phyloP scores from a whole-genome alignment of 2,113 vertebrate genomes.

The Trinectes maculatus region DNA sequence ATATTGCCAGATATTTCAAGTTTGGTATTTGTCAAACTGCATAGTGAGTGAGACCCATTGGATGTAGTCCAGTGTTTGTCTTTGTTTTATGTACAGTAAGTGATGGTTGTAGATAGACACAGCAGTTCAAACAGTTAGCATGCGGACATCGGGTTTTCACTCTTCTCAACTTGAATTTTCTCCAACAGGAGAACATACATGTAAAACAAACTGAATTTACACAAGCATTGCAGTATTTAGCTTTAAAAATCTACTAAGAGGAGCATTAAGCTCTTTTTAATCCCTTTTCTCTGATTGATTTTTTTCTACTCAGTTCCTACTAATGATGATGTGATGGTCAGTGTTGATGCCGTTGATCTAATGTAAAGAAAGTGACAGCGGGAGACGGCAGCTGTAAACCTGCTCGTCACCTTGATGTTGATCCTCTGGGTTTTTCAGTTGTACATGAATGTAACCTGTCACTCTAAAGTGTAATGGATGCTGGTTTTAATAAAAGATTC shows the following conservation, averaged over 20 bases:
- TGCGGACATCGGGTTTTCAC: slow-evolving; percentile 59
- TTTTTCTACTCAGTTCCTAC: slow-evolving; percentile 61
- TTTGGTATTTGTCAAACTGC: slow-evolving; percentile 5
- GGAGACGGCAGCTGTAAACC: slow-evolving; percentile 39
- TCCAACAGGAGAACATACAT: slow-evolving; percentile 49
- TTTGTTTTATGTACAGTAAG: slow-evolving; percentile 38
- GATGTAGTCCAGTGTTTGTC: slow-evolving; percentile 20
- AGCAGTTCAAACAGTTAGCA: slow-evolving; percentile 62
- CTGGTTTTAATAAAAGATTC: slow-evolving; percentile 77
- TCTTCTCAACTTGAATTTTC: slow-evolving; percentile 49
- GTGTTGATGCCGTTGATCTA: slow-evolving; percentile 55
- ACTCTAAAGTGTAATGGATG: slow-evolving; percentile 61
- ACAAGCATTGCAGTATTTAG: slow-evolving; percentile 54
- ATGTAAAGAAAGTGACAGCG: slow-evolving; percentile 42
- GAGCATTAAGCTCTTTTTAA: slow-evolving; percentile 38
- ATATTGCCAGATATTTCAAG: neutral
- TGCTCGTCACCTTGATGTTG: slow-evolving; percentile 25
- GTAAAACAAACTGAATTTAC: slow-evolving; percentile 43
- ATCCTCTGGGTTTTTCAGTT: slow-evolving; percentile 43
- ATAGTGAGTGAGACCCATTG: slow-evolving; percentile 1
- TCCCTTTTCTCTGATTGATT: slow-evolving; percentile 49
- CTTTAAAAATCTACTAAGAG: slow-evolving; percentile 60
- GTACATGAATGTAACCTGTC: slow-evolving; percentile 60
- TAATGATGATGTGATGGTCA: slow-evolving; percentile 54
- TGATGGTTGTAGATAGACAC: slow-evolving; percentile 59